Percentiles rank a stretch among this genome's conserved stretches.
These are phyloP conservation scores for Oreochromis mossambicus DNA, from an alignment of 2,797 vertebrate species.

Conservation along the genomic window DNA sequence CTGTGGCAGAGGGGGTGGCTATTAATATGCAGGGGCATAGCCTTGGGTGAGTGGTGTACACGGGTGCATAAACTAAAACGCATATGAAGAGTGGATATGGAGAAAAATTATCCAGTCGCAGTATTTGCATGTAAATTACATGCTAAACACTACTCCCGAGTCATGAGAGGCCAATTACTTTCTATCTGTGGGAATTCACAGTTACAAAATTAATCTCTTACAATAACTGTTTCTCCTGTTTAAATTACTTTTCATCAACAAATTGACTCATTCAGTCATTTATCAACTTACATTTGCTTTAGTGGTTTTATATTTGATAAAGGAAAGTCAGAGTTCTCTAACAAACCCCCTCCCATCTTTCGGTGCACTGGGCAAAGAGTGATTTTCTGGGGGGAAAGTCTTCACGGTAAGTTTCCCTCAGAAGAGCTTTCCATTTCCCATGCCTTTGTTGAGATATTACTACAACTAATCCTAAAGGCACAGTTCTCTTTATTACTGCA, in stretches of 20 bases:
- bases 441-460: constrained; percentile 52
- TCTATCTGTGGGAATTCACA: background rate
- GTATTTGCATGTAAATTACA: background rate
- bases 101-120: background rate
- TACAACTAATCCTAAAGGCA: constrained; percentile 55
- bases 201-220: background rate
- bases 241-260: background rate
- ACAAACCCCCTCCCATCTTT: background rate
- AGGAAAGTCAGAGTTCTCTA: background rate
- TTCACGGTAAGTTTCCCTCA: constrained; percentile 41
- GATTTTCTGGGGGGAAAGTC: constrained; percentile 25
- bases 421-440: constrained; percentile 51
- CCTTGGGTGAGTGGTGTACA: background rate
- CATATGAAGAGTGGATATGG: background rate
- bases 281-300: background rate
- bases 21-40: background rate
- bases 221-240: background rate
- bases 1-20: background rate
- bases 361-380: background rate
- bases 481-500: constrained; percentile 25
- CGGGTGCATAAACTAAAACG: background rate
- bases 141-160: background rate
- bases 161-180: background rate
- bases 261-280: background rate
- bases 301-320: background rate